These are phyloP conservation scores for Callocephalon fimbriatum DNA, from an alignment of 2,113 vertebrate species.

Conservation along the genomic window DNA sequence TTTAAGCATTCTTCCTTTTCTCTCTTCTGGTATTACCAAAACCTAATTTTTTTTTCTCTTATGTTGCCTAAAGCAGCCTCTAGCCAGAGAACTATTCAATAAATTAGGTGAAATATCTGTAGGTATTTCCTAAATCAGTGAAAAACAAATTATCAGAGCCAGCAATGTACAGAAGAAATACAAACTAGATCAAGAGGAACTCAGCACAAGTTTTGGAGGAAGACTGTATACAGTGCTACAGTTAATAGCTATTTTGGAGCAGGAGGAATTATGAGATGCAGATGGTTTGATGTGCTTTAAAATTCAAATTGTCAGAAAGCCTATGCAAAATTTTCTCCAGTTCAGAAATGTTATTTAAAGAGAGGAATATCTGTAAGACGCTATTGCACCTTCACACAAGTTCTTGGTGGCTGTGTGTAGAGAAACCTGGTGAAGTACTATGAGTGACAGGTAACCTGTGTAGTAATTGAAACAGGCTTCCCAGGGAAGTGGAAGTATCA, in stretches of 20 bases:
- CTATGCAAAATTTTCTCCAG: neutral
- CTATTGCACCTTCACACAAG: rapidly evolving
- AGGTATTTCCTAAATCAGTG: neutral
- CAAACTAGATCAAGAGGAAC: neutral
- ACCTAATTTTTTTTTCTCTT: neutral
- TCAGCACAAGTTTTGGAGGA: neutral
- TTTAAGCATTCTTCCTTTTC: neutral
- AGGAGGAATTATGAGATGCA: neutral
- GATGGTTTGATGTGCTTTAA: neutral
- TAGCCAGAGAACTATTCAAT: neutral
- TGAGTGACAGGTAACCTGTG: neutral
- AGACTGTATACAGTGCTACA: neutral
- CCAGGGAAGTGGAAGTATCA: neutral
- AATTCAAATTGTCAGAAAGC: neutral
- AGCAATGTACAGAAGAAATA: neutral
- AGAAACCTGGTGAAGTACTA: neutral
- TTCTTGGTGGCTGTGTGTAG: neutral
- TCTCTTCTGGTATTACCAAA: neutral
- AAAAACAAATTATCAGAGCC: neutral
- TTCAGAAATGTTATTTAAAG: neutral
- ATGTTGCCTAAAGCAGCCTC: neutral
- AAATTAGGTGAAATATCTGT: neutral
- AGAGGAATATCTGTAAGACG: neutral
- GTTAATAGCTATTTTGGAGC: neutral
- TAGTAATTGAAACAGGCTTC: neutral